Evolutionary conservation across 1,140 invertebrate genomes (phyloP).

Genomic region (Aplysia californica): DNA sequence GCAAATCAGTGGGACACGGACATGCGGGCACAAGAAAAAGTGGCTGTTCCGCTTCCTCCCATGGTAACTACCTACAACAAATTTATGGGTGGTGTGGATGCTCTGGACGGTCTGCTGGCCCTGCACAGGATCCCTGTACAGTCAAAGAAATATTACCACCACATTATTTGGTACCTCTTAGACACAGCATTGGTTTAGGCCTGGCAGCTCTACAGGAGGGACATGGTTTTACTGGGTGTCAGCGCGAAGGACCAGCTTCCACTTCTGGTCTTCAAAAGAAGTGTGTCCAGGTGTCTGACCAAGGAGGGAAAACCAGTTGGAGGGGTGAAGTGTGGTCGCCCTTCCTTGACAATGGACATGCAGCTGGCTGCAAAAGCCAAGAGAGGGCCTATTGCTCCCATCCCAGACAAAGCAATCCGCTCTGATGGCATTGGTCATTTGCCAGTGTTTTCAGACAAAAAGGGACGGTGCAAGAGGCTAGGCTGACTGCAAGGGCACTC

Average conservation of each 20-base stretch:
- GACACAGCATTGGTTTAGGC: slow-evolving; percentile 51
- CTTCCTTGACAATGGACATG: neutral
- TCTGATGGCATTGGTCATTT: slow-evolving; percentile 28
- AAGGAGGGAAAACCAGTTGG: neutral
- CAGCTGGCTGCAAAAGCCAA: neutral
- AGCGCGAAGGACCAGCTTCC: neutral
- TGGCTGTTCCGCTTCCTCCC: slow-evolving; percentile 55
- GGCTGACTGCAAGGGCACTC: neutral
- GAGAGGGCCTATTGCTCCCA: neutral
- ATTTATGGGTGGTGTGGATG: slow-evolving; percentile 66
- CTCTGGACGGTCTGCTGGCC: slow-evolving; percentile 44
- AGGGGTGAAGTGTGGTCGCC: neutral
- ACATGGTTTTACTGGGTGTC: slow-evolving; percentile 17
- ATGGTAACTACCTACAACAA: slow-evolving; percentile 63
- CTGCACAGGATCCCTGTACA: slow-evolving; percentile 46
- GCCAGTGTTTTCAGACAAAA: neutral
- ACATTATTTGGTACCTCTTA: slow-evolving; percentile 47
- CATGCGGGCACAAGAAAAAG: slow-evolving; percentile 47
- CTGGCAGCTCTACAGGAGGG: slow-evolving; percentile 52
- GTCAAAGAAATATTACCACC: slow-evolving; percentile 54
- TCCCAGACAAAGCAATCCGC: slow-evolving; percentile 8
- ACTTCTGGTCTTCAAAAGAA: slow-evolving; percentile 4
- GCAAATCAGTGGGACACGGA: slow-evolving; percentile 36
- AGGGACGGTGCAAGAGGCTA: slow-evolving; percentile 17
- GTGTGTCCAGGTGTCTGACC: neutral